Conservation (phyloP, 2,797 vertebrate species). For the Benthosema pterotum region DNA sequence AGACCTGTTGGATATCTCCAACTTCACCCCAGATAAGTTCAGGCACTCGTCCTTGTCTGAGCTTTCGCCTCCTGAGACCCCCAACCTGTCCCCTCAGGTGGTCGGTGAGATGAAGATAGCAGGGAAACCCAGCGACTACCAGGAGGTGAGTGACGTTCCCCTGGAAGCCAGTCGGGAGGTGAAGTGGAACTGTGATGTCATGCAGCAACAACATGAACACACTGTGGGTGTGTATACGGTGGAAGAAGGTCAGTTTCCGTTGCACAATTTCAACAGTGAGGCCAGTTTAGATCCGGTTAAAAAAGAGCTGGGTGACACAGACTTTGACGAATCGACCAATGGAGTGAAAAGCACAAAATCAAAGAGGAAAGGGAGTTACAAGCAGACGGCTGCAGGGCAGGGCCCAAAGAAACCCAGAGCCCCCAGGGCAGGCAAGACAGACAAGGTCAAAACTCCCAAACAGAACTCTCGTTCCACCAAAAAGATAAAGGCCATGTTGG, state of each 20-base stretch:
- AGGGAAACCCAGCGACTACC: slow-evolving; percentile 87
- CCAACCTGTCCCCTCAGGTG: slow-evolving; percentile 96
- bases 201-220: slow-evolving; percentile 88
- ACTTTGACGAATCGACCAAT: slow-evolving; percentile 86
- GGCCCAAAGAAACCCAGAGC: slow-evolving; percentile 90
- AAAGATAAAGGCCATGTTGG: slow-evolving; percentile 89
- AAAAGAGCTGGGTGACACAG: slow-evolving; percentile 83
- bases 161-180: slow-evolving; percentile 86
- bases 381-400: slow-evolving; percentile 86
- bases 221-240: slow-evolving; percentile 84
- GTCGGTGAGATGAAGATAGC: slow-evolving; percentile 87
- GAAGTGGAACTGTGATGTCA: slow-evolving; percentile 91
- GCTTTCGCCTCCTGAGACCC: slow-evolving; percentile 96
- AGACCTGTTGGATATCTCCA: slow-evolving; percentile 98
- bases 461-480: slow-evolving; percentile 91
- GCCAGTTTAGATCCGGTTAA: slow-evolving; percentile 87
- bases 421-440: slow-evolving; percentile 90
- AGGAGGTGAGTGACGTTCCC: slow-evolving; percentile 83
- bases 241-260: slow-evolving; percentile 91
- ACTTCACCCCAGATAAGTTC: slow-evolving; percentile 99
- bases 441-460: slow-evolving; percentile 90
- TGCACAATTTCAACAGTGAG: slow-evolving; percentile 94
- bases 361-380: slow-evolving; percentile 92
- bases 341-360: slow-evolving; percentile 90
- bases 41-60: slow-evolving; percentile 96